Conservation (phyloP, 2,797 vertebrate species). For the Pseudomugil gertrudae region DNA sequence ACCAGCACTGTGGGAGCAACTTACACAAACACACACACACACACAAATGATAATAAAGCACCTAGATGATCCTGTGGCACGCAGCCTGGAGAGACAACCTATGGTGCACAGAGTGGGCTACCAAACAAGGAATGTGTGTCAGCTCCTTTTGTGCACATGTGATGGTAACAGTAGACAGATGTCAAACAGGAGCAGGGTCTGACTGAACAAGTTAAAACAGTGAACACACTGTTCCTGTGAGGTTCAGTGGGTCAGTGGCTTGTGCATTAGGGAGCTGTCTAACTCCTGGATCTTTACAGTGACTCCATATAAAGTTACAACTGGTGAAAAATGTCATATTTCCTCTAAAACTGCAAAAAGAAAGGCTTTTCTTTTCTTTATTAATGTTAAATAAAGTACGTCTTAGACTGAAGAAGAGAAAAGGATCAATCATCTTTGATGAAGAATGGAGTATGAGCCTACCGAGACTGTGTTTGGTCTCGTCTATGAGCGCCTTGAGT, state of each 20-base stretch:
- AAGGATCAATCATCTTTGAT: not conserved
- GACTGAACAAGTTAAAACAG: constrained; percentile 33
- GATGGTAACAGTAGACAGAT: constrained; percentile 61
- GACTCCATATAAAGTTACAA: not conserved
- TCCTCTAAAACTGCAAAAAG: not conserved
- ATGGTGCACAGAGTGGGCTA: constrained; percentile 18
- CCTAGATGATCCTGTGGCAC: constrained; percentile 8
- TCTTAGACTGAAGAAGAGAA: not conserved
- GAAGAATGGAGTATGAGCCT: not conserved
- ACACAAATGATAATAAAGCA: constrained; percentile 26
- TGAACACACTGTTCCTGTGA: constrained; percentile 36
- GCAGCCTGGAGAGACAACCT: constrained; percentile 16
- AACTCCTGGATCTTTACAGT: not conserved
- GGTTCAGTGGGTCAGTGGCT: constrained; percentile 15
- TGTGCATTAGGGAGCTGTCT: not conserved
- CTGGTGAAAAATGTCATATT: not conserved
- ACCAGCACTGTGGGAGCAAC: constrained; percentile 80
- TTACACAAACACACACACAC: constrained; percentile 43
- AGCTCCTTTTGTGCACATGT: constrained; percentile 3
- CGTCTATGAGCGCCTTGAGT: constrained; percentile 80
- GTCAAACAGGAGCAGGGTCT: constrained; percentile 39
- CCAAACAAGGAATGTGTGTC: constrained; percentile 47
- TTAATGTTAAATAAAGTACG: not conserved
- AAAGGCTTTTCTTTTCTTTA: not conserved
- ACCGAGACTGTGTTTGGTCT: constrained; percentile 80